Conservation (phyloP, 2,113 vertebrate genomes). For the Neolamprologus toae region DNA sequence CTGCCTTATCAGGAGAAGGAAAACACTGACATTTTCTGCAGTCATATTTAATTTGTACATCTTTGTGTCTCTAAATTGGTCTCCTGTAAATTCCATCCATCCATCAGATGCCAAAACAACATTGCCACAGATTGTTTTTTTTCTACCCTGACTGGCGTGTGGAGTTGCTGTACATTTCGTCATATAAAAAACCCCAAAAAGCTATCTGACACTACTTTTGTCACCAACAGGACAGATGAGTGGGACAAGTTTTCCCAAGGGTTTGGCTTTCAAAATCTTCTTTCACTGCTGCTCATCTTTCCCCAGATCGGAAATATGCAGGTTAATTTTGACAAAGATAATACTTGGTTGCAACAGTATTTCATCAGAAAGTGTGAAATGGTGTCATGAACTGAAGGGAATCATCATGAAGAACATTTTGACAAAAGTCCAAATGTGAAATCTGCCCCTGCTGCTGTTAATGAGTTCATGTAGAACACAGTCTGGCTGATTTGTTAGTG, state of each 20-base stretch:
- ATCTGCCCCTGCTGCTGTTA: background rate
- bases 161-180: slow-evolving; percentile 38
- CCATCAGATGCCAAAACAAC: background rate
- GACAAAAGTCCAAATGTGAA: background rate
- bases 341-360: slow-evolving; percentile 16
- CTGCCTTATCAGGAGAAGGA: background rate
- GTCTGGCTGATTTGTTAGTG: background rate
- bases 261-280: background rate
- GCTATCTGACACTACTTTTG: slow-evolving; percentile 7
- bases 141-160: background rate
- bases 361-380: slow-evolving; percentile 34
- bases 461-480: background rate
- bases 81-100: background rate
- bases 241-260: background rate
- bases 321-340: background rate
- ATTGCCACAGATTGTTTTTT: background rate
- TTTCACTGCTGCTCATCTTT: background rate
- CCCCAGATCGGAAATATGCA: background rate
- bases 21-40: background rate
- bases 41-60: background rate
- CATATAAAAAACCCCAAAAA: slow-evolving; percentile 19
- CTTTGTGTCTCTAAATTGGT: background rate
- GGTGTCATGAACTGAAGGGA: background rate
- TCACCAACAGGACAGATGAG: background rate
- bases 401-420: background rate